Evolutionary conservation across 2,113 vertebrate genomes (phyloP).

Genomic region (Gymnobelideus leadbeateri): DNA sequence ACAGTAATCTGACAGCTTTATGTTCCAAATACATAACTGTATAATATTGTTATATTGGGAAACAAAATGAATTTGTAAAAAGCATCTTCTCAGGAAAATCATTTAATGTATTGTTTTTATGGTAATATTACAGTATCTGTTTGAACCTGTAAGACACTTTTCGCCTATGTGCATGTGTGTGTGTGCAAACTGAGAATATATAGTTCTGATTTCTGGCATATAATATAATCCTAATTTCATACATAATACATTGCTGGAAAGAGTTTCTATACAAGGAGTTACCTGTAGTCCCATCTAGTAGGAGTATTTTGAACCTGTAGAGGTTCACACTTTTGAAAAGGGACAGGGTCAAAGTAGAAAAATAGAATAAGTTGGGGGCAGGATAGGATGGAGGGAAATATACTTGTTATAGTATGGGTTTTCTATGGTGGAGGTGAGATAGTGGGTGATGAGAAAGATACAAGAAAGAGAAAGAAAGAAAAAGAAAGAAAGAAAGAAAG

Average conservation of each 20-base stretch:
- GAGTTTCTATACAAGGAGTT: not conserved
- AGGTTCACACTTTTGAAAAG: too few species aligned
- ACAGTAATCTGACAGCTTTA: constrained; percentile 69
- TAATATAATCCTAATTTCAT: not conserved
- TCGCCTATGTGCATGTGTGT: not conserved
- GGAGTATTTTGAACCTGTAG: not conserved
- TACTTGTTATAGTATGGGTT: too few species aligned
- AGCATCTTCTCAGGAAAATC: constrained; percentile 63
- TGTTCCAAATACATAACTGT: constrained; percentile 73
- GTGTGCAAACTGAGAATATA: not conserved
- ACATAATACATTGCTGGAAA: not conserved
- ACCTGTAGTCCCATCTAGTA: not conserved
- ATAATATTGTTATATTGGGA: constrained; percentile 37
- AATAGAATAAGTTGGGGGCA: too few species aligned
- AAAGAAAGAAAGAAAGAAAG: too few species aligned
- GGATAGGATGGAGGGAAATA: too few species aligned
- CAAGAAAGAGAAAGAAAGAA: too few species aligned
- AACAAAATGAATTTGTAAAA: constrained; percentile 73
- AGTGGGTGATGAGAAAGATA: too few species aligned
- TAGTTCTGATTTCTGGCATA: not conserved
- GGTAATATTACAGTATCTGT: constrained; percentile 31
- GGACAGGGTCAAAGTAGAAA: too few species aligned
- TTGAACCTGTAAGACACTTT: not conserved
- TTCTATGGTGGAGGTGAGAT: too few species aligned
- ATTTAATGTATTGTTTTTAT: constrained; percentile 61